Base-by-base conservation (phyloP, 1,140 invertebrate genomes). In the Tetragnatha versicolor region DNA sequence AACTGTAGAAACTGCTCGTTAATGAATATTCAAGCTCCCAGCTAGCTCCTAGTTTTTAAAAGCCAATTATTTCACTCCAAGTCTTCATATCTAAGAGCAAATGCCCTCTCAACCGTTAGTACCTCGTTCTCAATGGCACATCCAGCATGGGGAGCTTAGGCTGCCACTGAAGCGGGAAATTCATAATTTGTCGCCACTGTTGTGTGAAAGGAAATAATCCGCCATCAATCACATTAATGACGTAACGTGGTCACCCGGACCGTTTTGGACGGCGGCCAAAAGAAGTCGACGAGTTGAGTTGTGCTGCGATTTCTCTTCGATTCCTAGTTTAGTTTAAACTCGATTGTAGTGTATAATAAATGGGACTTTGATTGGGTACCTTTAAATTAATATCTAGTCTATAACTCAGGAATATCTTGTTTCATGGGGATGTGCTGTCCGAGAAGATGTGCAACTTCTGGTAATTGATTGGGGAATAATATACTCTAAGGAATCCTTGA, bases 101-200 rank as follows among this genome's bases (percentile, higher is more conserved):
- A 35, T 73, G 69, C 27, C 12, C 66, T 53, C 49, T 75, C 72
- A 51, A 29, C 45, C 42, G 72, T 63, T 65, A 75, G 58, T 73
- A 45, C 70, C 31, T 73, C 70, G 61, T 29, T 58, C 63, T 75
- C 72, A 63, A 75, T 75, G 51, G 55, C 45, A 63, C 68, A 53
- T 55, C 51, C 29, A 55, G 68, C 31, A 63, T 49, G 37, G 20
- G 20, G 35, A 75, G 55, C 70, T 75, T 61, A 75, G 70, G 42
- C 29, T 49, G 27, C 45, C 72, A 75, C 49, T 75, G 58, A 35
- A 75, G 58, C 72, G 58, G 58, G 42, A 75, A 75, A 75, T 75
- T 75, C 72, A 75, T 75, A 75, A 75, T 75, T 75, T 75, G 72
- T 75, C 58, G 72, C 39, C 72, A 75, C 72, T 75, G 72, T 75